Percentiles rank a stretch among this genome's conserved stretches.
These are phyloP conservation scores for Acromyrmex heyeri DNA, from an alignment of 1,140 invertebrate genomes.

Conservation along the genomic window DNA sequence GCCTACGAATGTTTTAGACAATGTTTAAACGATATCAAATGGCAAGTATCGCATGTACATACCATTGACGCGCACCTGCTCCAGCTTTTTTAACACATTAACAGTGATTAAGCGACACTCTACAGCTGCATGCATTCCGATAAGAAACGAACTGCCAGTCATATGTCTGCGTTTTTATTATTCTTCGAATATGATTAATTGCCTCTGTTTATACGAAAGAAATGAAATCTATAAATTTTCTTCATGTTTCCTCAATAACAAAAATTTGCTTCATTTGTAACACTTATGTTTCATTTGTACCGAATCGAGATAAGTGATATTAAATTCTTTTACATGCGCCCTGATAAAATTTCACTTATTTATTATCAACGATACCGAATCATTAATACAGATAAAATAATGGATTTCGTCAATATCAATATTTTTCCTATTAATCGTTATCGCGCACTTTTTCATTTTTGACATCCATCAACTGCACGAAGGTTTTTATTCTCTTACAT, in stretches of 20 bases:
- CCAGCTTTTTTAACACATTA: constrained; percentile 31
- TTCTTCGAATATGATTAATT: neutral
- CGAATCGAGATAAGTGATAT: constrained; percentile 25
- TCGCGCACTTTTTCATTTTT: neutral
- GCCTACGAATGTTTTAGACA: constrained; percentile 63
- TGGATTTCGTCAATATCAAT: constrained; percentile 26
- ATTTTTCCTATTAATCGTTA: constrained; percentile 44
- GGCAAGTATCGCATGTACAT: constrained; percentile 9
- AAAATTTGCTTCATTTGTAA: neutral
- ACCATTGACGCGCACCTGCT: constrained; percentile 40
- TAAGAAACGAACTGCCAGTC: constrained; percentile 21
- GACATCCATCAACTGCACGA: neutral
- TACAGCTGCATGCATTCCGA: neutral
- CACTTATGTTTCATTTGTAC: neutral
- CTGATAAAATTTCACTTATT: constrained; percentile 4
- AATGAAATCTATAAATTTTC: constrained; percentile 30
- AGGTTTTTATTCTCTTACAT: neutral
- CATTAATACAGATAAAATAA: constrained; percentile 3
- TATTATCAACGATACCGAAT: constrained; percentile 21
- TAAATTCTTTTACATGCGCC: neutral
- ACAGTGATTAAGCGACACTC: constrained; percentile 45
- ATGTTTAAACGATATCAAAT: constrained; percentile 65
- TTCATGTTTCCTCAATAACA: neutral
- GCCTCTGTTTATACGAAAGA: neutral
- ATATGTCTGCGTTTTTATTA: neutral